phyloP scores from a whole-genome alignment of 2,888 invertebrate genomes.

The Cyclophora punctaria region DNA sequence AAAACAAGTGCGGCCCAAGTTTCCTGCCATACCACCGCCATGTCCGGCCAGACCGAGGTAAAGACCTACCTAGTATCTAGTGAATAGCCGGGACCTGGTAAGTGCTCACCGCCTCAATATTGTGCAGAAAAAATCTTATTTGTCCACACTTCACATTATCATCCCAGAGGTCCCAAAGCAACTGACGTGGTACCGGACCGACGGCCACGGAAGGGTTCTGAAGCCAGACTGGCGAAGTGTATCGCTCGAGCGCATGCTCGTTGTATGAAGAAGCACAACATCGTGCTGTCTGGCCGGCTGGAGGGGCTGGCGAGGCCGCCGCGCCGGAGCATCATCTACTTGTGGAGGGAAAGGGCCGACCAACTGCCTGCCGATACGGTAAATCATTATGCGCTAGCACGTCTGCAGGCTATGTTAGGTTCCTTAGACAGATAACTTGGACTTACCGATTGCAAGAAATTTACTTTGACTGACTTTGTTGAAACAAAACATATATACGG shows the following conservation, averaged over 20 bases:
- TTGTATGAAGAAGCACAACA: slow-evolving; percentile 50
- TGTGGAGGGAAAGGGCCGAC: slow-evolving; percentile 54
- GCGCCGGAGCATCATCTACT: slow-evolving; percentile 44
- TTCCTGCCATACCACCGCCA: slow-evolving; percentile 39
- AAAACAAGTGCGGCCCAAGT: slow-evolving; percentile 32
- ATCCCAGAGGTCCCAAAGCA: slow-evolving; percentile 52
- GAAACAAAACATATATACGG: too few relatives aligned
- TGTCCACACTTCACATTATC: too few relatives aligned
- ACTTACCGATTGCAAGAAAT: background rate
- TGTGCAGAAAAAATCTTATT: too few relatives aligned
- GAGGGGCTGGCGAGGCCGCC: slow-evolving; percentile 53
- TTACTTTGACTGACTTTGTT: background rate
- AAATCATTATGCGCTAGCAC: background rate
- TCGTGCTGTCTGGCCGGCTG: slow-evolving; percentile 53
- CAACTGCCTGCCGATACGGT: slow-evolving; percentile 54
- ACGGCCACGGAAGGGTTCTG: background rate
- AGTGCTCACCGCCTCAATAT: too few relatives aligned
- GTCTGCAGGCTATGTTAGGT: background rate
- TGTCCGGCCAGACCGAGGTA: slow-evolving; percentile 56
- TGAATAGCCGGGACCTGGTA: background rate
- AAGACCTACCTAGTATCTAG: too few relatives aligned
- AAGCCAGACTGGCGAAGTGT: slow-evolving; percentile 23
- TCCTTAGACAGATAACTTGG: background rate
- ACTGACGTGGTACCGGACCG: slow-evolving; percentile 41
- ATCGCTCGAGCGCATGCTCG: slow-evolving; percentile 42